Percentiles rank a stretch among this genome's conserved stretches.
Evolutionary conservation across 2,113 vertebrate genomes (phyloP).

Genomic region (Tichodroma muraria): DNA sequence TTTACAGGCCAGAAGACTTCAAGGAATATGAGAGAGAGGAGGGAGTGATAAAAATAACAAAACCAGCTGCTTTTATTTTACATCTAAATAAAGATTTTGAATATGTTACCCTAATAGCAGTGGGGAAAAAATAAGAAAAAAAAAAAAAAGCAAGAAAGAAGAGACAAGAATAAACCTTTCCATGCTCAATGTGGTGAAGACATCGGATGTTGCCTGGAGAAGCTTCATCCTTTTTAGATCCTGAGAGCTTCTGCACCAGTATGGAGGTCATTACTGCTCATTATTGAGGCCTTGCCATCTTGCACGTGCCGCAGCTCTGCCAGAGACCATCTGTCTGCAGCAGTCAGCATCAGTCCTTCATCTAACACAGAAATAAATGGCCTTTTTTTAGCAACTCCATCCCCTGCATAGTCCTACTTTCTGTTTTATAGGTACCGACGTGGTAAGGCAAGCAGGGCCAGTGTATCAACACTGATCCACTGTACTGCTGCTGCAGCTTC

Average conservation of each 20-base stretch:
- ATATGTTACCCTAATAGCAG: not conserved
- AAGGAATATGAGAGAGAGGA: not conserved
- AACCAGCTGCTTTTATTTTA: not conserved
- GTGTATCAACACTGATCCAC: not conserved
- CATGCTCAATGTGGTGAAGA: rapidly evolving
- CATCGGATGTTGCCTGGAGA: not conserved
- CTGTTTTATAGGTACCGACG: not conserved
- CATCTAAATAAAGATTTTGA: not conserved
- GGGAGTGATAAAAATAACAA: not conserved
- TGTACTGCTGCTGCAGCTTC: not conserved
- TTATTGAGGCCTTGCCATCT: not conserved
- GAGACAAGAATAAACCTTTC: not conserved
- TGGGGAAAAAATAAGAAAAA: not conserved
- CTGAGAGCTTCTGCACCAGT: not conserved
- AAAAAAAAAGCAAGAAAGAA: not conserved
- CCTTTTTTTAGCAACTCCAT: not conserved
- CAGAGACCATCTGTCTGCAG: not conserved
- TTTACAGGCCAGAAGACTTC: not conserved
- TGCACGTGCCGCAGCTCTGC: not conserved
- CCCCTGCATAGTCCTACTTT: not conserved
- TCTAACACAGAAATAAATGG: not conserved
- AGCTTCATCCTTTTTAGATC: not conserved
- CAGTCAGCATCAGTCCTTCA: not conserved
- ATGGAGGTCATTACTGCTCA: not conserved
- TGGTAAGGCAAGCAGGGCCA: not conserved